Evolutionary conservation across 2,888 invertebrate species (phyloP), one percentile per base, ranked within the genome.

Genomic region (Philonicus albiceps): DNA sequence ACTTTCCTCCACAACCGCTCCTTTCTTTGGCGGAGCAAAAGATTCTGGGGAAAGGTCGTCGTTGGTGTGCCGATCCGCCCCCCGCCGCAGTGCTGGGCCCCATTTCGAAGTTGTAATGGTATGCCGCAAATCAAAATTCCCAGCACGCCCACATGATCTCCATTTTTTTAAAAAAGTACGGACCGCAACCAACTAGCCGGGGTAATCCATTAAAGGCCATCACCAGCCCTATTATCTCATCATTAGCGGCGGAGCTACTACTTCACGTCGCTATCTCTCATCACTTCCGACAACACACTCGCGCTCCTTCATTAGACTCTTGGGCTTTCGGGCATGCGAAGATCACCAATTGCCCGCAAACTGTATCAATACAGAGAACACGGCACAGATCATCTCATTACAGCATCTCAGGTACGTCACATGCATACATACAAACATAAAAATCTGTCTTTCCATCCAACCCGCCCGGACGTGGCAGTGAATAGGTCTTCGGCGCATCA

Each of bases 1-100:
- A 64, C 64, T 64, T 64, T 64, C 64, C 64, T 64, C 22, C 49
- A 49, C 1, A 64, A 27, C 64, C 64, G 64, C 64, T 64, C 64
- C 64, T 64, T 64, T 64, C 64, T 64, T 64, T 64, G 22, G 64
- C 27, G 27, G 64, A 64, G 64, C 22, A 22, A 34, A 37, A 80
- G 53, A 80, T 80, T 27, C 27, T 80, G 31, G 64, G 64, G 64
- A 64, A 83, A 83, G 55, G 64, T 83, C 55, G 64, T 83, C 49
- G 16, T 3, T 22, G 27, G 27, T 27, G 55, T 1, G 19, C 19
- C 34, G 43, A 5, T 16, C 55, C 22, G 22, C 8, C 8, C 55
- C 3, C 3, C 2, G 40, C 40, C 8, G 11, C 19, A 19, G 22
- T 22, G 55, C 19, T 2, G 22, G 22, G 11, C 22, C 64, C 64